These are phyloP conservation scores for Odontothrips loti DNA, from an alignment of 2,888 invertebrate genomes.

Conservation along the genomic window DNA sequence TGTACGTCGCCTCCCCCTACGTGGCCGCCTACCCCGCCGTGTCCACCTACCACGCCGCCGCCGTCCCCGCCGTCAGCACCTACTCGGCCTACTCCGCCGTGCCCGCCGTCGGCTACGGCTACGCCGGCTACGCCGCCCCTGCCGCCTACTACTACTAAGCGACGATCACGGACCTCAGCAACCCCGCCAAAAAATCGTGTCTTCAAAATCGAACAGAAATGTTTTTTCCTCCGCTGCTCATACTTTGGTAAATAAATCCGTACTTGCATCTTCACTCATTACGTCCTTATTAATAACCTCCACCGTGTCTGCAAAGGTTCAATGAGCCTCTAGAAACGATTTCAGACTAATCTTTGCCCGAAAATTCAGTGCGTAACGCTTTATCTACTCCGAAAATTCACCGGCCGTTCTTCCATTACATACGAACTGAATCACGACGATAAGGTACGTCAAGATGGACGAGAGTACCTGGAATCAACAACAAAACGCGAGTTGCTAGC, in stretches of 20 bases:
- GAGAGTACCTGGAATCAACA: too few species aligned
- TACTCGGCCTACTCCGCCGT: slow-evolving; percentile 22
- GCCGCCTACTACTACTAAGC: background rate
- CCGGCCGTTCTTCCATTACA: background rate
- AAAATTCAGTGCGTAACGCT: background rate
- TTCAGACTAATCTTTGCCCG: background rate
- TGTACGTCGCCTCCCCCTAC: slow-evolving; percentile 34
- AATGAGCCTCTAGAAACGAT: background rate
- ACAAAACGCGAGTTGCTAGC: too few species aligned
- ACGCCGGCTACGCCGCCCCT: slow-evolving; percentile 20
- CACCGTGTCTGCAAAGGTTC: background rate
- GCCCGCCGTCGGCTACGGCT: slow-evolving; percentile 22
- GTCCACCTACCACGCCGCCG: background rate
- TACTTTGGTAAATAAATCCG: background rate
- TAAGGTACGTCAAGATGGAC: background rate
- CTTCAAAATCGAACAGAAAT: background rate
- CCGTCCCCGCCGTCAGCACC: slow-evolving; percentile 6
- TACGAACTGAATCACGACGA: background rate
- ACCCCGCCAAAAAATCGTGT: background rate
- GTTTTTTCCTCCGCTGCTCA: too few species aligned
- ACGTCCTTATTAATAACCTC: background rate
- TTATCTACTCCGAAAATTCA: background rate
- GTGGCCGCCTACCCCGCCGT: slow-evolving; percentile 16
- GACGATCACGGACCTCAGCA: background rate
- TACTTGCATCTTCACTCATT: background rate